A percentile compares a stretch with the other conserved stretches of the same genome.
phyloP scores from a whole-genome alignment of 2,888 invertebrate species.

The Drosophila putrida region DNA sequence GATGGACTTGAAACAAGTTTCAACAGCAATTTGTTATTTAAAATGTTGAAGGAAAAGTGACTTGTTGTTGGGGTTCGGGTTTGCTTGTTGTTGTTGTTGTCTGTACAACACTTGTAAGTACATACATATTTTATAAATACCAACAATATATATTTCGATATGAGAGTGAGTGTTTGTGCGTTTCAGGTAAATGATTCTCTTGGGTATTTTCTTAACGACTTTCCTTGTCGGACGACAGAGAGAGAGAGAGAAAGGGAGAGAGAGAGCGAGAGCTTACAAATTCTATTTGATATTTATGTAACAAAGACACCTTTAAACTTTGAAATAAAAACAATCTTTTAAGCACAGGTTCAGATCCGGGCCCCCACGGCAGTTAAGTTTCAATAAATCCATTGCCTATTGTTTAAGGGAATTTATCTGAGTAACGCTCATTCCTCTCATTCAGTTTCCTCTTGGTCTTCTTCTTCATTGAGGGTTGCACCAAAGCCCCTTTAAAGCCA shows the following conservation, averaged over 20 bases:
- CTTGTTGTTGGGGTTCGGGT: constrained; percentile 1
- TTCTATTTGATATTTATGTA: constrained; percentile 43
- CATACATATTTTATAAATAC: constrained; percentile 31
- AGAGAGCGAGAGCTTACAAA: constrained; percentile 23
- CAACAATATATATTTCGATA: constrained; percentile 19
- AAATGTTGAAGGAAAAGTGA: constrained; percentile 28
- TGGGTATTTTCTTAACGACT: constrained; percentile 23
- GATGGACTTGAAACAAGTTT: constrained; percentile 27
- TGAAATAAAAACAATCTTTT: constrained; percentile 2
- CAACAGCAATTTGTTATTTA: constrained; percentile 41
- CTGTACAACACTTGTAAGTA: constrained; percentile 6
- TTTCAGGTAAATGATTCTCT: constrained; percentile 34
- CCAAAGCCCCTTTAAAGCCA: constrained; percentile 41
- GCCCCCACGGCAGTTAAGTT: constrained; percentile 46
- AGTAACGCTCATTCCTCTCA: background rate
- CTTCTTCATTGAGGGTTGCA: constrained; percentile 5
- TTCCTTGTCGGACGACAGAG: background rate
- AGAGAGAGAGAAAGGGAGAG: background rate
- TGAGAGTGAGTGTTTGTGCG: constrained; percentile 15
- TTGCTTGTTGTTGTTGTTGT: background rate
- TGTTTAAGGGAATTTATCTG: constrained; percentile 29
- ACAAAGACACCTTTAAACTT: constrained; percentile 22
- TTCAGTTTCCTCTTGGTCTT: background rate
- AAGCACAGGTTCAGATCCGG: constrained; percentile 42
- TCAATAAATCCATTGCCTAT: constrained; percentile 48